Evolutionary conservation across 2,113 vertebrate genomes (phyloP).

Genomic region (Orthonyx spaldingii): DNA sequence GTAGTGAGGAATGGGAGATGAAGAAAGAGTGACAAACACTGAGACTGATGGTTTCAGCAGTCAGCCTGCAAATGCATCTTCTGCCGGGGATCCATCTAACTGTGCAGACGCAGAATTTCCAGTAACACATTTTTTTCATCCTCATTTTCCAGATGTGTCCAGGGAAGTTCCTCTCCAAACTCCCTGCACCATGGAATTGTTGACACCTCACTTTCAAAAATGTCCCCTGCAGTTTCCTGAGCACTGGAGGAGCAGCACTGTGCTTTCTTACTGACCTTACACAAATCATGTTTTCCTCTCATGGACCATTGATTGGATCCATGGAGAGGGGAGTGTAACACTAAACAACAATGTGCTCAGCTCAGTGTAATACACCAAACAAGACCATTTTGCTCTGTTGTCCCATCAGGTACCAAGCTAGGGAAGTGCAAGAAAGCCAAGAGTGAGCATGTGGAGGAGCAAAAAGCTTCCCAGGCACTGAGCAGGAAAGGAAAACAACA

Average conservation of each 20-base stretch:
- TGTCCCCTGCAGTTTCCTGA: background rate
- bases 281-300: rapidly evolving
- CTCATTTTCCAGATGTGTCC: background rate
- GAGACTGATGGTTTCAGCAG: background rate
- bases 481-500: background rate
- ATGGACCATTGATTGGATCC: background rate
- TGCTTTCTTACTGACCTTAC: background rate
- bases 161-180: background rate
- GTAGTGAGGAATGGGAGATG: background rate
- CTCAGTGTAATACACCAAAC: background rate
- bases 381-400: background rate
- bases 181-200: background rate
- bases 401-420: background rate
- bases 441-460: background rate
- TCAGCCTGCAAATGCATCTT: background rate
- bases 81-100: background rate
- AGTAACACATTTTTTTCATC: background rate
- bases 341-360: background rate
- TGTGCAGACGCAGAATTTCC: background rate
- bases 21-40: background rate
- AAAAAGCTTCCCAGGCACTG: background rate
- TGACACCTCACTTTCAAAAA: background rate
- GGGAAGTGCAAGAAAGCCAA: background rate
- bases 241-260: background rate
- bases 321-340: rapidly evolving